These are phyloP conservation scores for Oreochromis niloticus DNA, from an alignment of 2,113 vertebrate species.

Conservation along the genomic window DNA sequence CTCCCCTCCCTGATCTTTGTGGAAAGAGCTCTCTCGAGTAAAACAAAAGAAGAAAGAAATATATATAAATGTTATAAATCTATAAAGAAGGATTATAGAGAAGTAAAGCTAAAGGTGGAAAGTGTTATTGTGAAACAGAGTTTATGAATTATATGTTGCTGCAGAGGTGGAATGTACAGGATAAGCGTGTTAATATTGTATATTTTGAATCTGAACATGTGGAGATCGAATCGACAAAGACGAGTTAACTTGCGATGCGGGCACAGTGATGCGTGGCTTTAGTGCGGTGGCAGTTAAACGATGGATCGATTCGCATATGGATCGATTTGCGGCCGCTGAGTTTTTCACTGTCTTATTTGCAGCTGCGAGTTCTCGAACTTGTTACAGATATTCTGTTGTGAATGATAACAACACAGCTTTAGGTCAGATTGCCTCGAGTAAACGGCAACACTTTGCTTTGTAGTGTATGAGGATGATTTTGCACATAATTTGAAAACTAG, in stretches of 20 bases:
- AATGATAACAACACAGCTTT: slow-evolving; percentile 1
- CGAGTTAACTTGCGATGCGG: slow-evolving; percentile 25
- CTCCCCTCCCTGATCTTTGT: slow-evolving; percentile 20
- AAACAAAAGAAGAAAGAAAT: slow-evolving; percentile 13
- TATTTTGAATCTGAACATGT: slow-evolving; percentile 83
- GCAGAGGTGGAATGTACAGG: slow-evolving; percentile 72
- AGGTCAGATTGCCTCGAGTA: slow-evolving; percentile 22
- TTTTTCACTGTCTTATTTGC: slow-evolving; percentile 30
- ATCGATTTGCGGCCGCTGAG: not conserved
- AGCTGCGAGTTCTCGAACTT: slow-evolving; percentile 10
- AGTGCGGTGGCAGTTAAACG: not conserved
- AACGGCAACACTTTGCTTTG: slow-evolving; percentile 10
- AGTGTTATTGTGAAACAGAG: slow-evolving; percentile 41
- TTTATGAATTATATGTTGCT: slow-evolving; percentile 52
- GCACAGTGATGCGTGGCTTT: slow-evolving; percentile 25
- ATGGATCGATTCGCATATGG: not conserved
- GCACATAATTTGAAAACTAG: slow-evolving; percentile 44
- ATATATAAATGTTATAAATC: slow-evolving; percentile 48
- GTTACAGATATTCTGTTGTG: slow-evolving; percentile 20
- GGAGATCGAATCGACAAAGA: slow-evolving; percentile 40
- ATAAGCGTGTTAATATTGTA: slow-evolving; percentile 90
- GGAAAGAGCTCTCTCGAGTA: slow-evolving; percentile 25
- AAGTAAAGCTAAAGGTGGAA: slow-evolving; percentile 6
- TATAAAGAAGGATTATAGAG: slow-evolving; percentile 35
- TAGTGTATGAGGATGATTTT: slow-evolving; percentile 40